Evolutionary conservation across 2,888 invertebrate genomes (phyloP).

Genomic region (Lissocephala sabroskyi): DNA sequence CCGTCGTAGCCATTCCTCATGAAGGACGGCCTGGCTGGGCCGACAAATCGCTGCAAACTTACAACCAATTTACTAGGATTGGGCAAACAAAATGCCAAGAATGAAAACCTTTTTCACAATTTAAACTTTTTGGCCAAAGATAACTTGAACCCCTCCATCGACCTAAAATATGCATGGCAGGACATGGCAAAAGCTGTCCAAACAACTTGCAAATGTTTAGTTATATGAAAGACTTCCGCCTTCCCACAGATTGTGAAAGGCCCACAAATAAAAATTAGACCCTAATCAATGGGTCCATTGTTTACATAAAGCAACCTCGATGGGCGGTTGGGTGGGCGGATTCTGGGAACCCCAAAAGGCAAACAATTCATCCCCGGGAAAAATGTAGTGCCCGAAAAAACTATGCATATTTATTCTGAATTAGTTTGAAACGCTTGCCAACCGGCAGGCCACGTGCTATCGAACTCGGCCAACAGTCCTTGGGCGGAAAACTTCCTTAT

Average conservation of each 20-base stretch:
- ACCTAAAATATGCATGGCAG: constrained; percentile 40
- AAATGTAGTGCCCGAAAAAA: constrained; percentile 7
- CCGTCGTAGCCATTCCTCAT: too few species aligned
- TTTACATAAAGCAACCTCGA: constrained; percentile 39
- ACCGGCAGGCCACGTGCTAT: constrained; percentile 17
- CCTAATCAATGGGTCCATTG: constrained; percentile 58
- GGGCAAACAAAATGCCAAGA: constrained; percentile 4
- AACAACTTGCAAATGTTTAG: constrained; percentile 28
- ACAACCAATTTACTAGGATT: constrained; percentile 34
- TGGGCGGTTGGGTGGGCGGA: too few species aligned
- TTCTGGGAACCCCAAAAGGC: constrained; percentile 1
- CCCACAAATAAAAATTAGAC: constrained; percentile 35
- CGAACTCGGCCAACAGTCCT: too few species aligned
- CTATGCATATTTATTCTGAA: constrained; percentile 11
- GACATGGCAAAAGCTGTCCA: constrained; percentile 24
- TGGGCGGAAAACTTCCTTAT: too few species aligned
- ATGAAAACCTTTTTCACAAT: constrained; percentile 7
- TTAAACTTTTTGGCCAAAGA: constrained; percentile 17
- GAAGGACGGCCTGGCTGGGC: too few species aligned
- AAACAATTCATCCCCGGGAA: not conserved
- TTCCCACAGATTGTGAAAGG: not conserved
- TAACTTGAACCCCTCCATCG: constrained; percentile 8
- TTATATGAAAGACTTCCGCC: not conserved
- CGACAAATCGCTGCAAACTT: constrained; percentile 27
- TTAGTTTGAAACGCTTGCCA: constrained; percentile 1